Base-by-base conservation (phyloP, 1,140 invertebrate species). In the Bombus confusus region DNA sequence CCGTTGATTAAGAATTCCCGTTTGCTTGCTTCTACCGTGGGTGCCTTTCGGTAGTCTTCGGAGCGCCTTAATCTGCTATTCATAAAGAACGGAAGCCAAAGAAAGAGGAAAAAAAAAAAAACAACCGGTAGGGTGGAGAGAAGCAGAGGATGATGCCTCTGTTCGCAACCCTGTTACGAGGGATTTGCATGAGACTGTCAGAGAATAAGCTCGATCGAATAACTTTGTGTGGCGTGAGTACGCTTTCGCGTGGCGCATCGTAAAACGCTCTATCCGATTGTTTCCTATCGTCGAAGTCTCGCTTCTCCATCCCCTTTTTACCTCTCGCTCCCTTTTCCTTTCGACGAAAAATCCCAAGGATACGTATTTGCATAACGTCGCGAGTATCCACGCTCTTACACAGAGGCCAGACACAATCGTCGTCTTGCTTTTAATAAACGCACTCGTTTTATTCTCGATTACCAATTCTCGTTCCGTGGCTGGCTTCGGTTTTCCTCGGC, bases 1-100 rank as follows among this genome's bases (percentile, higher is more conserved):
- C 75, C 41, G 79, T 83, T 75, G 89, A 91, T 91, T 91, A 88
- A 71, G 83, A 90, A 91, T 88, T 90, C 84, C 69, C 47, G 80
- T 91, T 91, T 86, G 86, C 83, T 82, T 39, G 64, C 47, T 57
- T 13, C 66, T 83, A 77, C 83, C 34, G 47, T 52, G 47, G 47
- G 18, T 52, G 47, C 47, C 47, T 52, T 52, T 52, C 47, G 47
- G 47, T 52, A 22, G 47, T 52, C 47, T 52, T 52, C 85, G 87
- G 69, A 62, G 47, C 78, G 64, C 83, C 86, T 86, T 90, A 88
- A 90, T 91, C 82, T 78, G 73, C 74, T 88, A 91, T 90, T 91
- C 89, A 88, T 91, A 90, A 91, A 90, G 89, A 90, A 83, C 77
- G 81, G 79, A 83, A 31, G 37, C 47, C 47, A 34, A 64, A 64